Conservation (phyloP, 2,113 vertebrate species). For the Spea bombifrons region DNA sequence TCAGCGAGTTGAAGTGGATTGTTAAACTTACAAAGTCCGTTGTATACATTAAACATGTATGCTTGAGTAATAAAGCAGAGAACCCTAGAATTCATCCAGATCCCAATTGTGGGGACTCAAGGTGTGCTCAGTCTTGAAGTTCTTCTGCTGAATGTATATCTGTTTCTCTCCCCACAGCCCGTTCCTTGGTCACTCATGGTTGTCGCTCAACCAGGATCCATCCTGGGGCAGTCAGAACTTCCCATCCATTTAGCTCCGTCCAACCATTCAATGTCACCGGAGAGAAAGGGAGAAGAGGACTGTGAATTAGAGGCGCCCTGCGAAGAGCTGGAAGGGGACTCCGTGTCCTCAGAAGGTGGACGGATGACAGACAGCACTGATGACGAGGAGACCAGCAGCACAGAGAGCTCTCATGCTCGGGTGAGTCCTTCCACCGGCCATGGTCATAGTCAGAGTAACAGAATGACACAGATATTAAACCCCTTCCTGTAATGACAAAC, state of each 20-base stretch:
- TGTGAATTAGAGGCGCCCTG: constrained; percentile 1
- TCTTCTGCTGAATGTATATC: too few species aligned
- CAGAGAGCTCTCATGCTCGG: constrained; percentile 30
- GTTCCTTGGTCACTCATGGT: constrained; percentile 27
- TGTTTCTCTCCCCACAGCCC: background rate
- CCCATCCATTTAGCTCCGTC: background rate
- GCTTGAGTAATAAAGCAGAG: too few species aligned
- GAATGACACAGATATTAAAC: background rate
- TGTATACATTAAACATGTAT: too few species aligned
- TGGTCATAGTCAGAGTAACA: background rate
- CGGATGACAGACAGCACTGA: constrained; percentile 36
- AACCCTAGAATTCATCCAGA: too few species aligned
- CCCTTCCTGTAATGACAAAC: too few species aligned
- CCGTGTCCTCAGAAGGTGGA: constrained; percentile 31
- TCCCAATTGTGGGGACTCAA: too few species aligned
- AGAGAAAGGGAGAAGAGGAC: constrained; percentile 26
- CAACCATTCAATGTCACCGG: constrained; percentile 25
- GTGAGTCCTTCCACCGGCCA: background rate
- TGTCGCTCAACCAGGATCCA: constrained; percentile 26
- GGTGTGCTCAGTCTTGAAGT: too few species aligned
- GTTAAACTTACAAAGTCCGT: too few species aligned
- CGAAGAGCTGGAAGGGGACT: constrained; percentile 38
- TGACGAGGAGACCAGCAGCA: constrained; percentile 45
- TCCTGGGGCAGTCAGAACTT: constrained; percentile 31
- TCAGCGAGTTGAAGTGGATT: too few species aligned